Evolutionary conservation across 2,888 invertebrate species (phyloP).

Genomic region (Perizoma affinitatum): DNA sequence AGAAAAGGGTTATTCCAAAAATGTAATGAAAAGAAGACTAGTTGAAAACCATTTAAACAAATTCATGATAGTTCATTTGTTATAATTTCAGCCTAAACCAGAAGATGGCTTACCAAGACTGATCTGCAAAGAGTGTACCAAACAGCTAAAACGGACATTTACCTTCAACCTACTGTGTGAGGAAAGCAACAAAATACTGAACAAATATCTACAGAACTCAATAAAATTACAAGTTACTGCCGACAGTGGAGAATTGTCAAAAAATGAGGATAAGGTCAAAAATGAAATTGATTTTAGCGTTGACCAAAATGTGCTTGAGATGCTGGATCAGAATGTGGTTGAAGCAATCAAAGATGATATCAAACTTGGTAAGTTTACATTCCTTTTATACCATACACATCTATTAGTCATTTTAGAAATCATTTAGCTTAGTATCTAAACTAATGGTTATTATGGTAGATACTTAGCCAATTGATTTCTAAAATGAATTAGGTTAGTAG

Average conservation of each 20-base stretch:
- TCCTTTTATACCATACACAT: neutral
- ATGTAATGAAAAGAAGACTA: too few species aligned
- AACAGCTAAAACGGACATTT: conserved; percentile 65
- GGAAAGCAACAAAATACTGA: conserved; percentile 63
- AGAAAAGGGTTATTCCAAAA: too few species aligned
- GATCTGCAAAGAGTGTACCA: conserved; percentile 72
- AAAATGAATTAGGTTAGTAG: too few species aligned
- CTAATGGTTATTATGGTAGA: too few species aligned
- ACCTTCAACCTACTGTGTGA: conserved; percentile 68
- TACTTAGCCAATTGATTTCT: too few species aligned
- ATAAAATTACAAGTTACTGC: conserved; percentile 12
- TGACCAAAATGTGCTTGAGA: conserved; percentile 26
- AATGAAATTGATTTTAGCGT: conserved; percentile 34
- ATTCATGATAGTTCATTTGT: neutral
- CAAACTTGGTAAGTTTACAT: conserved; percentile 49
- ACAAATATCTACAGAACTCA: conserved; percentile 44
- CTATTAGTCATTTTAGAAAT: neutral
- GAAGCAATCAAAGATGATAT: conserved; percentile 46
- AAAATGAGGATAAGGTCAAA: conserved; percentile 22
- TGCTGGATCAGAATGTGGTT: conserved; percentile 39
- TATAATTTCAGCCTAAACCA: conserved; percentile 55
- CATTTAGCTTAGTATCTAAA: too few species aligned
- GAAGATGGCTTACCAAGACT: conserved; percentile 67
- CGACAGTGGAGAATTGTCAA: neutral
- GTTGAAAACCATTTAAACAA: too few species aligned